Evolutionary conservation across 2,113 vertebrate genomes (phyloP).

Genomic region (Meriones unguiculatus): DNA sequence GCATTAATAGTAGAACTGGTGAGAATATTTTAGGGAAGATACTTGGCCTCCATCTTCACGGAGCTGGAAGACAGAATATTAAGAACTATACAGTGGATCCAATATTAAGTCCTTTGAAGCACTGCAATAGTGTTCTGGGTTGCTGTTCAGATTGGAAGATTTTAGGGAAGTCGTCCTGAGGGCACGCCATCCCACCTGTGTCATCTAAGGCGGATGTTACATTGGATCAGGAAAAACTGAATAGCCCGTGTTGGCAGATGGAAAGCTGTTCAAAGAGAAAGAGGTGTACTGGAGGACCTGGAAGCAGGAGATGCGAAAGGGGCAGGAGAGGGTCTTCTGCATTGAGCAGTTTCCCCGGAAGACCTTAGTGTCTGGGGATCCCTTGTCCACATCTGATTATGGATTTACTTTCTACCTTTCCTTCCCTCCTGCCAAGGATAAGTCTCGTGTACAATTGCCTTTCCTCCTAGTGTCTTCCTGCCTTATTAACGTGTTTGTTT

Average conservation of each 20-base stretch:
- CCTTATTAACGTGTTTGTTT: background rate
- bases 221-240: background rate
- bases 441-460: background rate
- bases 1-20: background rate
- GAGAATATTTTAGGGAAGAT: background rate
- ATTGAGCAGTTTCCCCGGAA: background rate
- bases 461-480: background rate
- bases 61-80: background rate
- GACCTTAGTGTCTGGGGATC: background rate
- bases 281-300: background rate
- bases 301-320: background rate
- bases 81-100: background rate
- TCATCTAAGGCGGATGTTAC: background rate
- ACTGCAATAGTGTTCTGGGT: background rate
- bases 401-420: background rate
- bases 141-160: background rate
- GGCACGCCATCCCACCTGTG: background rate
- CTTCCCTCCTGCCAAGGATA: background rate
- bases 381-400: background rate
- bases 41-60: background rate
- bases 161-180: background rate
- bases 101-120: constrained; percentile 16
- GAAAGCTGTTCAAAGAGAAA: background rate
- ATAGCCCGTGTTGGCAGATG: background rate
- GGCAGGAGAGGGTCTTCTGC: background rate